Percentiles rank a stretch among this genome's conserved stretches.
Conservation (phyloP, 2,797 vertebrate genomes). For the Alcedo quadribrachys region DNA sequence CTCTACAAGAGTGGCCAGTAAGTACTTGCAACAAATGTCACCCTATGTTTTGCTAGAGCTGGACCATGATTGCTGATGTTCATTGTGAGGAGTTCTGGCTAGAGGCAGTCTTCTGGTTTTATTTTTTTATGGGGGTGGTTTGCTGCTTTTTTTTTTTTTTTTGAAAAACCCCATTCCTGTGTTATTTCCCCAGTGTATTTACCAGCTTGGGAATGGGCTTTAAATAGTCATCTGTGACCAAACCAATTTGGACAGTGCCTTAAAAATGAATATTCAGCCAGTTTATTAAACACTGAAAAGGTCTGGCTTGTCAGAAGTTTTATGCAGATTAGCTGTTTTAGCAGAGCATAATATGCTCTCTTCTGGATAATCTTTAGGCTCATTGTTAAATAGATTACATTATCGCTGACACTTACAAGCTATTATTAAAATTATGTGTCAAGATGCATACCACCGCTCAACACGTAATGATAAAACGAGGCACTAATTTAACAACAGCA, state of each 20-base stretch:
- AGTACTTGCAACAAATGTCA: slow-evolving; percentile 75
- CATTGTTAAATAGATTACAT: slow-evolving; percentile 51
- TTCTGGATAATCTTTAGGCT: slow-evolving; percentile 37
- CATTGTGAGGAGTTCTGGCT: not conserved
- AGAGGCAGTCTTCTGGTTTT: not conserved
- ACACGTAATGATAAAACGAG: not conserved
- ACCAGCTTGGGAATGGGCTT: slow-evolving; percentile 18
- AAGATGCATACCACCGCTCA: slow-evolving; percentile 7
- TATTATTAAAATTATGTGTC: slow-evolving; percentile 68
- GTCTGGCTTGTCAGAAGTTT: slow-evolving; percentile 54
- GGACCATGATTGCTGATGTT: not conserved
- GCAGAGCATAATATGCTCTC: slow-evolving; percentile 35
- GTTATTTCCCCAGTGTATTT: slow-evolving; percentile 18
- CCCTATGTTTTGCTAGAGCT: not conserved
- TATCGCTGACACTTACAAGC: slow-evolving; percentile 62
- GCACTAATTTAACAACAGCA: not conserved
- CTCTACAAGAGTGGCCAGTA: slow-evolving; percentile 90
- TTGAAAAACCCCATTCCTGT: not conserved
- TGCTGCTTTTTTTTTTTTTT: not conserved
- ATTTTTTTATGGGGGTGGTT: not conserved
- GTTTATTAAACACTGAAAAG: slow-evolving; percentile 39
- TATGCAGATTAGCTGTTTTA: slow-evolving; percentile 61
- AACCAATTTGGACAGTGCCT: slow-evolving; percentile 55
- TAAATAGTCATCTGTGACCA: slow-evolving; percentile 49
- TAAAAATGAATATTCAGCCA: slow-evolving; percentile 61